A percentile compares a stretch with the other conserved stretches of the same genome.
Conservation (phyloP, 2,888 invertebrate species). For the Synanthedon tipuliformis region DNA sequence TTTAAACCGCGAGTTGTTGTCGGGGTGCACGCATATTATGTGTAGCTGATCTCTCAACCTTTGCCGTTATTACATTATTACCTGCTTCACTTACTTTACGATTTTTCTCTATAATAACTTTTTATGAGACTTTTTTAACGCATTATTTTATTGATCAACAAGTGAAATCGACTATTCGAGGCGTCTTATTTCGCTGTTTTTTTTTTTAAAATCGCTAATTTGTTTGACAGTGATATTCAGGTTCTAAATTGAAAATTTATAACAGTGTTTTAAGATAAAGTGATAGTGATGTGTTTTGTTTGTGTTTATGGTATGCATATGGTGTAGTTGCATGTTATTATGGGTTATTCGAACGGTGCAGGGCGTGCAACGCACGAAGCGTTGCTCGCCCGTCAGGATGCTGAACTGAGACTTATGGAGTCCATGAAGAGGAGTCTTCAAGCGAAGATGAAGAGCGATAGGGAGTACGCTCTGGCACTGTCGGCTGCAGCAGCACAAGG, state of each 20-base stretch:
- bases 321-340: conserved; percentile 44
- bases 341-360: conserved; percentile 91
- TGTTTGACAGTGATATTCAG: conserved; percentile 15
- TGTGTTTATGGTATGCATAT: conserved; percentile 56
- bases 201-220: conserved; percentile 5
- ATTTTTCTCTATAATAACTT: conserved; percentile 24
- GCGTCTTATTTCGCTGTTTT: no score
- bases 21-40: conserved; percentile 33
- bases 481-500: conserved; percentile 85
- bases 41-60: not conserved
- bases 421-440: conserved; percentile 89
- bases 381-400: conserved; percentile 89
- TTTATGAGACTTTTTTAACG: conserved; percentile 25
- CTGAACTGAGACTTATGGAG: conserved; percentile 91
- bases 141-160: conserved; percentile 19
- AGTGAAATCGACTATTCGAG: conserved; percentile 14
- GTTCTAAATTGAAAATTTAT: conserved; percentile 26
- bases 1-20: conserved; percentile 45
- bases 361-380: conserved; percentile 93
- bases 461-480: conserved; percentile 89
- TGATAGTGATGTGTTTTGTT: conserved; percentile 57
- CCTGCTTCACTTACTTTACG: no score
- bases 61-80: conserved; percentile 1
- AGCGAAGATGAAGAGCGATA: conserved; percentile 90
- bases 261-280: conserved; percentile 35